Conservation (phyloP, 2,888 invertebrate species). For the Ormyrus thymus region DNA sequence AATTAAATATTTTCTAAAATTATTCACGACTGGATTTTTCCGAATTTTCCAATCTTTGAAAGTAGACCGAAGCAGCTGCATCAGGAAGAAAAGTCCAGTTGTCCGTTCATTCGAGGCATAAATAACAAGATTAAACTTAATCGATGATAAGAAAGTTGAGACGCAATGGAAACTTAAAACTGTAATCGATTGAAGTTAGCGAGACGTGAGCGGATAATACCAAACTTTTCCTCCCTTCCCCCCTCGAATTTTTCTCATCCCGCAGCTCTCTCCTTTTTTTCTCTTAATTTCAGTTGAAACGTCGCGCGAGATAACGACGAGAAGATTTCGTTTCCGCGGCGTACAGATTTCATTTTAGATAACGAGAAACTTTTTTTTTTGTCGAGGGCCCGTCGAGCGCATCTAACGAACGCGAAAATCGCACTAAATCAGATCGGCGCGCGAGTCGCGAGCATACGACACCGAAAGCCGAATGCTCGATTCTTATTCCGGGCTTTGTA, state of each 20-base stretch:
- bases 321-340: conserved; percentile 31
- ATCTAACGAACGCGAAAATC: conserved; percentile 57
- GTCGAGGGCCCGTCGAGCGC: background rate
- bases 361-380: conserved; percentile 57
- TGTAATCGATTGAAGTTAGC: conserved; percentile 36
- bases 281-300: conserved; percentile 17
- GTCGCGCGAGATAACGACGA: conserved; percentile 27
- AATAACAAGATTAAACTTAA: conserved; percentile 44
- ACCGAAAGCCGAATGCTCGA: background rate
- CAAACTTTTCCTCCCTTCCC: conserved; percentile 19
- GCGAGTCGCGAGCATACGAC: background rate
- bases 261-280: conserved; percentile 7
- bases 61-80: conserved; percentile 5
- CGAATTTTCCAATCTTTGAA: conserved; percentile 3
- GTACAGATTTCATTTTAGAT: conserved; percentile 62
- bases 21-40: background rate
- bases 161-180: conserved; percentile 24
- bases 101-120: conserved; percentile 33
- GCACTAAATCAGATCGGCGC: conserved; percentile 11
- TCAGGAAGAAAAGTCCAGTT: conserved; percentile 38
- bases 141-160: conserved; percentile 44
- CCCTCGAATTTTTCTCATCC: background rate
- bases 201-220: conserved; percentile 25
- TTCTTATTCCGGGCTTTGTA: background rate
- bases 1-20: background rate